Conservation (phyloP, 2,888 invertebrate species). For the Itoplectis maculator region DNA sequence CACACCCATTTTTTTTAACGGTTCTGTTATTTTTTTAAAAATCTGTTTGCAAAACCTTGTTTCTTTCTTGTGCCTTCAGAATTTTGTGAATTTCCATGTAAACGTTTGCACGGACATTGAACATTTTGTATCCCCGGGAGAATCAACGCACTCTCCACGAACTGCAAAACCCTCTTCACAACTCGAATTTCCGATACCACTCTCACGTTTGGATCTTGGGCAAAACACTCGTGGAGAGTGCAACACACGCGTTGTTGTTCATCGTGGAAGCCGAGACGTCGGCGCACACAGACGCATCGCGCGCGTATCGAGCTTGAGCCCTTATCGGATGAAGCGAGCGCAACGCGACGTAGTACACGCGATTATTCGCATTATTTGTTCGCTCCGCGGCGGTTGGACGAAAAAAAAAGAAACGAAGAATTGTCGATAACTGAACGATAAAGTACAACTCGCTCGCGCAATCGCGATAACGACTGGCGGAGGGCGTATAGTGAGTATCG, state of each 20-base stretch:
- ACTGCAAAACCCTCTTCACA: no score
- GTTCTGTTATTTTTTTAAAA: no score
- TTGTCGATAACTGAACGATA: slow-evolving; percentile 59
- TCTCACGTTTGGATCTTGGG: neutral
- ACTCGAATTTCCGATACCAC: no score
- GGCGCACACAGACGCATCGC: slow-evolving; percentile 23
- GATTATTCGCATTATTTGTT: slow-evolving; percentile 72
- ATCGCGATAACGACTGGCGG: slow-evolving; percentile 43
- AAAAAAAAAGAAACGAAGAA: no score
- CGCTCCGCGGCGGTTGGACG: slow-evolving; percentile 52
- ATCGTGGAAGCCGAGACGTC: slow-evolving; percentile 9
- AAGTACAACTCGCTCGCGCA: slow-evolving; percentile 36
- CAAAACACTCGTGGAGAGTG: slow-evolving; percentile 14
- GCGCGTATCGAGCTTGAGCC: neutral
- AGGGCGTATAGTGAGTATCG: slow-evolving; percentile 38
- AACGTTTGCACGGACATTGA: no score
- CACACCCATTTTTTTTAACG: no score
- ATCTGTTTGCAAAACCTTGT: no score
- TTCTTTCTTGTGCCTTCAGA: no score
- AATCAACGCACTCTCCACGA: no score
- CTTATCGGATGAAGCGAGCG: slow-evolving; percentile 50
- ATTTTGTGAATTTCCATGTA: no score
- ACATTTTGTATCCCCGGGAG: no score
- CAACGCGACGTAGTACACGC: slow-evolving; percentile 13
- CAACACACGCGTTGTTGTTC: slow-evolving; percentile 3